A percentile compares a stretch with the other conserved stretches of the same genome.
phyloP scores from a whole-genome alignment of 2,888 invertebrate genomes.

The Alloplasta piceator region DNA sequence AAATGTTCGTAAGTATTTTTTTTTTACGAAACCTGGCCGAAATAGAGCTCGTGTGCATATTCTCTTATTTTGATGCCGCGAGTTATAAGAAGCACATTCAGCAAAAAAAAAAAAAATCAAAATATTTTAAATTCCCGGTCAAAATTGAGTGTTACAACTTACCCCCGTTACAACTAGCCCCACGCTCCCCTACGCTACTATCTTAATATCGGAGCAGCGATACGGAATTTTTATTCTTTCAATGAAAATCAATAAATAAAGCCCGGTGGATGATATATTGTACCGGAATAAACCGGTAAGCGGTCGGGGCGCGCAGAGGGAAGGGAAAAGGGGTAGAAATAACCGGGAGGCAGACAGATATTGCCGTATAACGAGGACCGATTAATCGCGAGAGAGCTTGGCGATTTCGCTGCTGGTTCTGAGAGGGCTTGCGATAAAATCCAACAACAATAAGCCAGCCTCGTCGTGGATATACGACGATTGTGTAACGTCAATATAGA shows the following conservation, averaged over 20 bases:
- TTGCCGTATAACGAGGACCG: slow-evolving; percentile 54
- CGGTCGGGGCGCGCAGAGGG: slow-evolving; percentile 10
- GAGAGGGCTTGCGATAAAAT: slow-evolving; percentile 51
- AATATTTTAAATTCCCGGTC: too few species aligned
- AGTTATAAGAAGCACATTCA: too few species aligned
- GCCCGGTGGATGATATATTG: slow-evolving; percentile 18
- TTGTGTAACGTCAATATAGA: slow-evolving; percentile 21
- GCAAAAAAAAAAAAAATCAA: too few species aligned
- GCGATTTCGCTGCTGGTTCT: slow-evolving; percentile 36
- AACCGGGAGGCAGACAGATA: slow-evolving; percentile 31
- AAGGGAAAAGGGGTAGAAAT: neutral
- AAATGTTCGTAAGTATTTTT: too few species aligned
- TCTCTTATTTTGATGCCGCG: too few species aligned
- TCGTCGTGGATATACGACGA: slow-evolving; percentile 13
- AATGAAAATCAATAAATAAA: slow-evolving; percentile 29
- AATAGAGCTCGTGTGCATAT: too few species aligned
- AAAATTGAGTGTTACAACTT: too few species aligned
- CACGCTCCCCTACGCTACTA: too few species aligned
- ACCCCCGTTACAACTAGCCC: too few species aligned
- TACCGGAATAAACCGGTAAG: slow-evolving; percentile 7
- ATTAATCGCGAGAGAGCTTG: slow-evolving; percentile 52
- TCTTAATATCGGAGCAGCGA: too few species aligned
- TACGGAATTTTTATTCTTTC: neutral
- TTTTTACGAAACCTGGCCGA: too few species aligned
- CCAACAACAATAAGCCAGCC: slow-evolving; percentile 58